Conservation (phyloP, 2,888 invertebrate genomes). For the Heliconius charithonia region DNA sequence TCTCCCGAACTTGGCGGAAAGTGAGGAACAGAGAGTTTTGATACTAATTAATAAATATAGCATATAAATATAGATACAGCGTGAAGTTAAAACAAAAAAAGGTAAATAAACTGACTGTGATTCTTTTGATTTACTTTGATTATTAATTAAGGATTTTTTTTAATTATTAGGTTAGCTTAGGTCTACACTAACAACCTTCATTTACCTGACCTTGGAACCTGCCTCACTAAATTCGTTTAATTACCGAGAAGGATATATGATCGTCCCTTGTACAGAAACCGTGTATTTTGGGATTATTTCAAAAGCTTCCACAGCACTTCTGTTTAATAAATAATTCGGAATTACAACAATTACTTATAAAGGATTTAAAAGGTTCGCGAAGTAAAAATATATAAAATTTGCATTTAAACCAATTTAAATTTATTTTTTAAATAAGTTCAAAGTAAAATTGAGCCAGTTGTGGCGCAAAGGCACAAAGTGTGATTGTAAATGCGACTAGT, state of each 20-base stretch:
- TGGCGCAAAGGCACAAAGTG: no score
- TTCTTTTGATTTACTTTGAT: neutral
- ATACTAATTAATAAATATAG: no score
- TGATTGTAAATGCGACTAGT: no score
- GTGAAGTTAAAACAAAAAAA: no score
- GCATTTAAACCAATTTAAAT: no score
- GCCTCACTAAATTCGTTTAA: conserved; percentile 40
- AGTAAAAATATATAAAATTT: neutral
- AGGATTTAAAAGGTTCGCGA: neutral
- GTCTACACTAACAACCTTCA: neutral
- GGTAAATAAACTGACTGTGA: no score
- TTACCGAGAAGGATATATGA: conserved; percentile 35
- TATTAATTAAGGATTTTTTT: no score
- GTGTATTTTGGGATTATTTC: conserved; percentile 24
- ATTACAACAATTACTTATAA: conserved; percentile 3
- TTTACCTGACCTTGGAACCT: conserved; percentile 27
- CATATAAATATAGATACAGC: no score
- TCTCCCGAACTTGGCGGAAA: no score
- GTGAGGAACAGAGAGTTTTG: no score
- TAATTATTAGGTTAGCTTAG: neutral
- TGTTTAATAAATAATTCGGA: conserved; percentile 21
- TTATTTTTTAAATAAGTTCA: no score
- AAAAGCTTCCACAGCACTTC: conserved; percentile 6
- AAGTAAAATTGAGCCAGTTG: no score
- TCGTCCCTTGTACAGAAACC: conserved; percentile 30